Conservation (phyloP, 1,140 invertebrate genomes). For the Halesus radiatus region DNA sequence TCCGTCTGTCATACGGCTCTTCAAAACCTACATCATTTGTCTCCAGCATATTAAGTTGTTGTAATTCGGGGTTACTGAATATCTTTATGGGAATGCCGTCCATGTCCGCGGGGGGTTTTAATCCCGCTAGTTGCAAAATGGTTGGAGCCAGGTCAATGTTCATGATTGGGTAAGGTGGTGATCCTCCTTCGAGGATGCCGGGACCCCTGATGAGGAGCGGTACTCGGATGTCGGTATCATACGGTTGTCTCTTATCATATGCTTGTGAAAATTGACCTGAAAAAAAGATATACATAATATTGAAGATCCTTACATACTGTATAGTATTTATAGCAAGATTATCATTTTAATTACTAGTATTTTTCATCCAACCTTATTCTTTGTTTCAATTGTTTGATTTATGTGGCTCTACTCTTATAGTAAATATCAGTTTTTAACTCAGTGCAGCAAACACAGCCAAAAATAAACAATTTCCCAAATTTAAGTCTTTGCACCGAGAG, state of each 20-base stretch:
- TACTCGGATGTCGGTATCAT: slow-evolving; percentile 89
- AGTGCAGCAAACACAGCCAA: too few relatives aligned
- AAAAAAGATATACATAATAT: slow-evolving; percentile 36
- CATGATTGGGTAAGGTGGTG: slow-evolving; percentile 73
- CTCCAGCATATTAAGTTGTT: slow-evolving; percentile 26
- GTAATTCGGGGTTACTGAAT: slow-evolving; percentile 54
- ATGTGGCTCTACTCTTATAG: too few relatives aligned
- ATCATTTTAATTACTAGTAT: too few relatives aligned
- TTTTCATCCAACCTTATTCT: too few relatives aligned
- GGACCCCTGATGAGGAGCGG: slow-evolving; percentile 87
- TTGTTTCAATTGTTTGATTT: too few relatives aligned
- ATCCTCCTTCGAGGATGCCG: slow-evolving; percentile 68
- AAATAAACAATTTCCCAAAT: too few relatives aligned
- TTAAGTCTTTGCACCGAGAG: too few relatives aligned
- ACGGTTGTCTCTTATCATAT: slow-evolving; percentile 89
- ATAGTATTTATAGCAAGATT: too few relatives aligned
- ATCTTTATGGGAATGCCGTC: slow-evolving; percentile 77
- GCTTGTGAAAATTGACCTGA: slow-evolving; percentile 88
- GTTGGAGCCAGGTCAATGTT: slow-evolving; percentile 88
- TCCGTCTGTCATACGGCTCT: slow-evolving; percentile 64
- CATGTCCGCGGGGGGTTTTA: slow-evolving; percentile 69
- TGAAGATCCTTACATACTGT: too few relatives aligned
- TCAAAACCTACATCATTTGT: slow-evolving; percentile 28
- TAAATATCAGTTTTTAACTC: too few relatives aligned
- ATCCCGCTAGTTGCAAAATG: slow-evolving; percentile 78